A percentile compares a stretch with the other conserved stretches of the same genome.
Conservation (phyloP, 2,797 vertebrate genomes). For the Mormyrops boulengeri region DNA sequence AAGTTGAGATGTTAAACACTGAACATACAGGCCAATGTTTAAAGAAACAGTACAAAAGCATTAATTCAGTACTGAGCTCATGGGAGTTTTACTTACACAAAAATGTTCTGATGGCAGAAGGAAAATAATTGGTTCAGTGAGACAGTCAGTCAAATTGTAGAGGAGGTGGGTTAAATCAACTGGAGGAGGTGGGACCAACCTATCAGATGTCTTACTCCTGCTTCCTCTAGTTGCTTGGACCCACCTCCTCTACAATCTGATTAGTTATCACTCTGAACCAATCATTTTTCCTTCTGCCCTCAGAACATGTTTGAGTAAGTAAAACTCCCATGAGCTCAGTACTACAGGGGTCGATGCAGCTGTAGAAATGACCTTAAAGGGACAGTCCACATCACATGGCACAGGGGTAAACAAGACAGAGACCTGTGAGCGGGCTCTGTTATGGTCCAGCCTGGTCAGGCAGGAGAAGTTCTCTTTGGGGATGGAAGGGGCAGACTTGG, state of each 20-base stretch:
- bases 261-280: not conserved
- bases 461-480: constrained; percentile 96
- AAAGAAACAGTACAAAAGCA: not conserved
- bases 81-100: not conserved
- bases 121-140: not conserved
- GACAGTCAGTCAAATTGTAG: not conserved
- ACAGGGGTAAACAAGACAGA: not conserved
- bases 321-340: not conserved
- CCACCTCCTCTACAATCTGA: not conserved
- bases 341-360: not conserved
- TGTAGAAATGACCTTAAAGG: not conserved
- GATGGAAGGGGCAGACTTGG: constrained; percentile 88
- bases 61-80: not conserved
- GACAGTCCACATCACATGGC: not conserved
- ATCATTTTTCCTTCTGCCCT: not conserved
- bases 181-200: not conserved
- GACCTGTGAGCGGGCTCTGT: constrained; percentile 89
- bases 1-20: not conserved
- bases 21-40: not conserved
- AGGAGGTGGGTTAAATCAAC: not conserved
- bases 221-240: not conserved
- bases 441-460: constrained; percentile 92
- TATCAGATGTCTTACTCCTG: not conserved
- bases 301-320: not conserved
- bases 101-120: not conserved